These are phyloP conservation scores for Falco concolor DNA, from an alignment of 2,797 vertebrate species.

Conservation along the genomic window DNA sequence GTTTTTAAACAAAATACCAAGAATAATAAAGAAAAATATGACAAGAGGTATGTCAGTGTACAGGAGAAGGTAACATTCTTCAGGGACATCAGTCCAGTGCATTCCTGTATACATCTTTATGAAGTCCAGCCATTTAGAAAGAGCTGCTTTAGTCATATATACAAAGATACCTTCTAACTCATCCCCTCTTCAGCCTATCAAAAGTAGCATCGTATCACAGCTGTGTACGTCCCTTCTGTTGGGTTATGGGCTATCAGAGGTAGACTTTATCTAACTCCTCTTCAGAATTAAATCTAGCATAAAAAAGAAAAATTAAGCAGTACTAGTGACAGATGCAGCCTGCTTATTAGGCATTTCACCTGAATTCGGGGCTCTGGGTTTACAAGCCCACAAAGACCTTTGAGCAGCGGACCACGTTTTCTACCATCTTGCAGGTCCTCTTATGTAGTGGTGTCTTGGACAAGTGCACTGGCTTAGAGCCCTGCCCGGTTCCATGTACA, in stretches of 20 bases:
- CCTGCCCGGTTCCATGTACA: not conserved
- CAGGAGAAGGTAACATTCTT: not conserved
- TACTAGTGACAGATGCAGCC: not conserved
- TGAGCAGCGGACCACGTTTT: not conserved
- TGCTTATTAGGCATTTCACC: not conserved
- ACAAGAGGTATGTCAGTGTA: not conserved
- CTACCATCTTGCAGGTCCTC: not conserved
- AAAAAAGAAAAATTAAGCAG: not conserved
- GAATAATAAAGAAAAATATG: not conserved
- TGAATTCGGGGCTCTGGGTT: accelerated
- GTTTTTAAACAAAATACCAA: not conserved
- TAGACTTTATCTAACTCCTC: not conserved
- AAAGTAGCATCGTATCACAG: not conserved
- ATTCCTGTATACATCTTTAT: not conserved
- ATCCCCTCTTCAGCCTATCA: not conserved
- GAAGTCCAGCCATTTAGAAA: not conserved
- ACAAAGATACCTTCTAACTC: not conserved
- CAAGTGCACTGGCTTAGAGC: not conserved
- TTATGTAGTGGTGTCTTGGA: not conserved
- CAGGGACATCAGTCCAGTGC: not conserved
- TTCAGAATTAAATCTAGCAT: not conserved
- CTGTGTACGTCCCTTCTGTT: not conserved
- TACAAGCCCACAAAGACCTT: not conserved
- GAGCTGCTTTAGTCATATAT: not conserved
- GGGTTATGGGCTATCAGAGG: not conserved